phyloP scores from a whole-genome alignment of 1,140 invertebrate genomes.

The Paramacrobiotus metropolitanus region DNA sequence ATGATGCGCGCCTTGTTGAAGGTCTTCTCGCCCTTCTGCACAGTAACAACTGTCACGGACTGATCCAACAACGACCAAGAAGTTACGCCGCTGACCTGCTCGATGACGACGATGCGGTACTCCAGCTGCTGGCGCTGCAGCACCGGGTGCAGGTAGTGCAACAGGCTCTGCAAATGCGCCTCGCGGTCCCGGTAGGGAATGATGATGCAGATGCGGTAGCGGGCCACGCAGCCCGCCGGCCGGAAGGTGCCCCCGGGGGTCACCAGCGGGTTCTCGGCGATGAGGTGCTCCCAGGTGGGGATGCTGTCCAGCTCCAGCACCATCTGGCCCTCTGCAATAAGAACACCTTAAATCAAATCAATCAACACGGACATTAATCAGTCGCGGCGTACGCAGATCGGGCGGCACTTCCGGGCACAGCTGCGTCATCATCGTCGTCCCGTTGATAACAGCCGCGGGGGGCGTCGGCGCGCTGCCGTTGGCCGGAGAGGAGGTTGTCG shows the following conservation, averaged over 20 bases:
- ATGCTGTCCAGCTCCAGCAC: constrained; percentile 4
- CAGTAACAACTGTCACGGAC: constrained; percentile 10
- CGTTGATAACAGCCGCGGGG: too few species aligned
- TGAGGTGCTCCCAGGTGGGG: background rate
- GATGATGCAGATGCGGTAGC: constrained; percentile 22
- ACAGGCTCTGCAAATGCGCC: constrained; percentile 22
- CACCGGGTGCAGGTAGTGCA: constrained; percentile 68
- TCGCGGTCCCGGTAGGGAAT: constrained; percentile 27
- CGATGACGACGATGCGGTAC: constrained; percentile 71
- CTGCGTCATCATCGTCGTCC: background rate
- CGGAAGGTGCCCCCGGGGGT: constrained; percentile 8
- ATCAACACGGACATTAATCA: constrained; percentile 4
- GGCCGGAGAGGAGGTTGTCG: too few species aligned
- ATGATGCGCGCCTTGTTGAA: constrained; percentile 85
- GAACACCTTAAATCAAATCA: background rate
- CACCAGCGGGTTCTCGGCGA: background rate
- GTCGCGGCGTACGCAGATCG: constrained; percentile 13
- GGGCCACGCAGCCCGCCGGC: constrained; percentile 10
- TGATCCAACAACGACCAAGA: too few species aligned
- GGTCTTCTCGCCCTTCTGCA: constrained; percentile 29
- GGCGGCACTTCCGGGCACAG: constrained; percentile 15
- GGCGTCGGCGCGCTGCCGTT: too few species aligned
- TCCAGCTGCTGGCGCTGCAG: constrained; percentile 63
- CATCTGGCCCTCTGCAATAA: background rate
- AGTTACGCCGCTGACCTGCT: constrained; percentile 49